Evolutionary conservation across 2,888 invertebrate genomes (phyloP).

Genomic region (Spodoptera littoralis): DNA sequence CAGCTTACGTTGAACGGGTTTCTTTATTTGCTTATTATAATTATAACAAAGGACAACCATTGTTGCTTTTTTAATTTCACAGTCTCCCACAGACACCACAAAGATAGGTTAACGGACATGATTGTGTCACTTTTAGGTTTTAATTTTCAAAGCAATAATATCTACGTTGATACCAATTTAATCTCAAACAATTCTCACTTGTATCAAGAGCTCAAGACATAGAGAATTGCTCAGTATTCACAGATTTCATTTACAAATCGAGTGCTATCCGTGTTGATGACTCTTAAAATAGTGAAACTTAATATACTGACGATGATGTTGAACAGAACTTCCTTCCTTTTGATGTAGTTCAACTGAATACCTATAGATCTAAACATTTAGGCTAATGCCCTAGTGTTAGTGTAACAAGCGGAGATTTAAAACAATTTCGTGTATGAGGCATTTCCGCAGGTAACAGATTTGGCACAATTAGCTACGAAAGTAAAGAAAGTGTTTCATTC

Average conservation of each 20-base stretch:
- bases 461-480: constrained; percentile 63
- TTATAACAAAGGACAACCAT: no score
- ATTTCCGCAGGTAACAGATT: constrained; percentile 39
- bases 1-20: constrained; percentile 4
- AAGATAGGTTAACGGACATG: not conserved
- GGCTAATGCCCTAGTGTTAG: constrained; percentile 44
- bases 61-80: no score
- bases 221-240: not conserved
- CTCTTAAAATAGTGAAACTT: constrained; percentile 42
- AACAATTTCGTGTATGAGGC: constrained; percentile 16
- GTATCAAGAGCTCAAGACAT: not conserved
- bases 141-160: no score
- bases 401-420: constrained; percentile 22
- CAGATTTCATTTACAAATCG: constrained; percentile 18
- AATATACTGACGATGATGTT: constrained; percentile 37
- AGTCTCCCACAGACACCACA: no score
- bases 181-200: no score
- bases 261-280: constrained; percentile 27
- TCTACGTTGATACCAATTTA: no score
- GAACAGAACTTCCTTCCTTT: constrained; percentile 49
- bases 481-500: constrained; percentile 65
- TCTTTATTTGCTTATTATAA: no score
- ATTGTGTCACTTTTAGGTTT: not conserved
- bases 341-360: constrained; percentile 35
- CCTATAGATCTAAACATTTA: constrained; percentile 41